Base-by-base conservation (phyloP, 2,797 vertebrate species). In the Microhierax caerulescens region DNA sequence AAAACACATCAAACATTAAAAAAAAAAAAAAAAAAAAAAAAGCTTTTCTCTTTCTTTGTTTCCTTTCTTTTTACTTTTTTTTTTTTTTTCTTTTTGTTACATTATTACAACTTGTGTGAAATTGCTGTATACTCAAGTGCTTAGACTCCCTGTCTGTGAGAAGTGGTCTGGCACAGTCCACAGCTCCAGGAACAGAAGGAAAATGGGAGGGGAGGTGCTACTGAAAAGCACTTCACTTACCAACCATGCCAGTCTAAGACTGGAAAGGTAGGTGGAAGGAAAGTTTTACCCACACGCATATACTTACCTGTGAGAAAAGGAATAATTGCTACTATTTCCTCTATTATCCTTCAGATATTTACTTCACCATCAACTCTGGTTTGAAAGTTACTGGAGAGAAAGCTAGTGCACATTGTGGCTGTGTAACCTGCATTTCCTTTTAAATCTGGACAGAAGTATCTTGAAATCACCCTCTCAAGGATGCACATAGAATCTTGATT, bases 1-100 rank as follows among this genome's bases (percentile, higher is more conserved):
- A 67, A 83, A 87, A 90, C 28, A 2, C 8, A 67, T 51, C 24
- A 69, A 73, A 79, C 2, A 28, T 27, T 3, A 30, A 30, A 57
- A 79, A 25, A 54, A 30, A 10, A 25, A 54, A 30, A 10, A 30
- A 30, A 57, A 79, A 30, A 30, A 57, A 79, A 25, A 54, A 30
- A 10, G 0, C 0, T 16, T 41, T 34, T 41, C 16, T 2, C 2
- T 7, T 16, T 16, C 14, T 9, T 16, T 12, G 4, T 9, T 23
- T 16, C 28, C 25, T 9, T 16, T 12, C 7, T 9, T 23, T 19
- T 20, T 10, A 1, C 7, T 25, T 28, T 45, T 11, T 19, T 54
- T 19, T 30, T 24, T 41, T 36, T 11, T 22, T 54, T 17, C 28
- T 24, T 47, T 36, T 53, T 28, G 4, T 63, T 85, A 50, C 5